Base-by-base conservation (phyloP, 2,113 vertebrate genomes). In the Oncorhynchus gorbuscha region DNA sequence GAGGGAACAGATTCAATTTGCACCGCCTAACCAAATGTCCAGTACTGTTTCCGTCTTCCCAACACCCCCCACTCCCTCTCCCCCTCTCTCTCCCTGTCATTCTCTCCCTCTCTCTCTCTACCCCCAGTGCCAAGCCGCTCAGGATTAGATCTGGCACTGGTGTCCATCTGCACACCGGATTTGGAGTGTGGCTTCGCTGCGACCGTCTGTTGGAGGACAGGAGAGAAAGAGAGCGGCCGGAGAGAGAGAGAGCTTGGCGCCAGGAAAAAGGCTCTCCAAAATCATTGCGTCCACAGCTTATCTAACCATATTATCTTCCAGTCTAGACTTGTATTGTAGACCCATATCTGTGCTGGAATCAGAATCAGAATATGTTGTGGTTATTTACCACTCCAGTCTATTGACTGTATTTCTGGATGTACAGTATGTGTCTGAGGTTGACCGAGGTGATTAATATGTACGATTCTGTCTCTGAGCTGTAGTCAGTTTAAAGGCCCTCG, bases 91-190 rank as follows among this genome's bases (percentile, higher is more conserved):
- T 64, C 61, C 1, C 16, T 20, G 0, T 11, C 65, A 30, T 22
- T 71, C 75, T 70, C 67, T 64, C 69, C n/a, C 69, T 64, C 69
- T 28, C 51, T 26, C 74, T 69, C 75, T 72, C 78, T 81, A 65
- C 18, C 24, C 24, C 68, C 5, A 35, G 14, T 77, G 85, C 87
- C 85, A 87, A 86, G 72, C 6, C 0, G 39, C 72, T 64, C 72
- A 82, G 90, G 90, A 89, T 90, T 86, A 88, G 87, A 82, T 83
- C 86, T 79, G 87, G 89, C 71, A 83, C 88, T 83, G 83, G 79
- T 77, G 85, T 86, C 91, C 92, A 91, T 92, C 90, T 93, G 91
- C 88, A 90, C 87, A 87, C 88, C 90, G 88, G 91, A 91, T 92
- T 89, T 91, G 80, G 87, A 87, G 76, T 6, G 85, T 76, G 87